Percentiles rank a stretch among this genome's conserved stretches.
phyloP scores from a whole-genome alignment of 2,113 vertebrate genomes.

The Monopterus albus region DNA sequence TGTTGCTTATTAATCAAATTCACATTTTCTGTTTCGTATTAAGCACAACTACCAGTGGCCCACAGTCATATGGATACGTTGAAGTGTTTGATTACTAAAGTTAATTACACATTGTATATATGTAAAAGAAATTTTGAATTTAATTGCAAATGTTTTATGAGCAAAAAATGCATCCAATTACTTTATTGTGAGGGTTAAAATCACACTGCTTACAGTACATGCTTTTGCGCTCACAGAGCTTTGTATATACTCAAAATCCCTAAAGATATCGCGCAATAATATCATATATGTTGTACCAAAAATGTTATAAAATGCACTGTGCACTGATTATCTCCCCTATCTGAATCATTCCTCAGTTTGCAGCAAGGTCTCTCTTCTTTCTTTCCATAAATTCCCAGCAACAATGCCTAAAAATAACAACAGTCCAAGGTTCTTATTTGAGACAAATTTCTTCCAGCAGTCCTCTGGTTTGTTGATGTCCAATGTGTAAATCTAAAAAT shows the following conservation, averaged over 20 bases:
- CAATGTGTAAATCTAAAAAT: constrained; percentile 87
- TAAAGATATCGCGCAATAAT: background rate
- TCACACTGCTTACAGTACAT: background rate
- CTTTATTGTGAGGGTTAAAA: background rate
- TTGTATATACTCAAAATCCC: background rate
- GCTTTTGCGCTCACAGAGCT: background rate
- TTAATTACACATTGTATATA: too few species aligned
- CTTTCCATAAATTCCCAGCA: constrained; percentile 90
- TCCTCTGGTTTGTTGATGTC: constrained; percentile 91
- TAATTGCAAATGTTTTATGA: background rate
- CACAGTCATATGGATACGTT: too few species aligned
- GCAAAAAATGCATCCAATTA: background rate
- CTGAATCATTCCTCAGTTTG: constrained; percentile 29
- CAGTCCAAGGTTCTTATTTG: constrained; percentile 91
- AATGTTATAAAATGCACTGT: background rate
- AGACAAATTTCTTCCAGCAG: constrained; percentile 95
- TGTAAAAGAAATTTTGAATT: too few species aligned
- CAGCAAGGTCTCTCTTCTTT: constrained; percentile 56
- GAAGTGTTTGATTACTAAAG: too few species aligned
- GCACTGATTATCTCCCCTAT: background rate
- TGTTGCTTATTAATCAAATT: background rate
- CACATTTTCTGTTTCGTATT: too few species aligned
- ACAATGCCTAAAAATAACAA: constrained; percentile 90
- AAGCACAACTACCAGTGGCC: too few species aligned
- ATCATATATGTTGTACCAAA: background rate